phyloP scores from a whole-genome alignment of 1,140 invertebrate species.

The Nymphalis io region DNA sequence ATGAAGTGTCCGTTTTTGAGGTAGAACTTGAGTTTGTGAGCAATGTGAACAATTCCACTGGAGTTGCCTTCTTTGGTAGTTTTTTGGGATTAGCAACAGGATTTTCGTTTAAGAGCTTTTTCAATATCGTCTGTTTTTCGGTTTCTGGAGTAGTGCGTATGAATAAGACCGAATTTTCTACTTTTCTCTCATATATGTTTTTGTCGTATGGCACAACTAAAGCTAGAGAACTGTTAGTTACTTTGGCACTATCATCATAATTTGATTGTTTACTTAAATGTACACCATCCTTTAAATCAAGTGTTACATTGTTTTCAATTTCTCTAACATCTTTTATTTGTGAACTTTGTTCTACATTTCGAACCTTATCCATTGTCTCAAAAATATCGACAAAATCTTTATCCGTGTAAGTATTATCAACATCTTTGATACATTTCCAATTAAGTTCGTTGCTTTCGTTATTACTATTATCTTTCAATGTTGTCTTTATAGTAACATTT shows the following conservation, averaged over 20 bases:
- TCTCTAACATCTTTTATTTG: background rate
- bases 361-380: conserved; percentile 2
- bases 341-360: background rate
- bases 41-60: background rate
- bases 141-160: conserved; percentile 7
- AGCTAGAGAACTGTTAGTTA: background rate
- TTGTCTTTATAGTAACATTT: conserved; percentile 49
- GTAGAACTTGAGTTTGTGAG: background rate
- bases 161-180: conserved; percentile 16
- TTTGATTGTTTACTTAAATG: background rate
- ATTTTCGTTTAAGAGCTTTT: conserved; percentile 61
- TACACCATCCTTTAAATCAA: background rate
- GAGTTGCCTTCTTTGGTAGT: conserved; percentile 53
- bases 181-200: background rate
- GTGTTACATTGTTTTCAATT: background rate
- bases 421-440: conserved; percentile 43
- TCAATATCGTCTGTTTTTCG: conserved; percentile 8
- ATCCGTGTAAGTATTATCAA: conserved; percentile 9
- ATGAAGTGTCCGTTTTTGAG: background rate
- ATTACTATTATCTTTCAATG: conserved; percentile 34
- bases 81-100: conserved; percentile 71
- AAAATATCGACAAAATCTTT: conserved; percentile 25
- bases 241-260: background rate
- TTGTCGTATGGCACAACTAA: background rate
- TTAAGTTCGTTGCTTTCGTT: conserved; percentile 33